Conservation (phyloP, 1,140 invertebrate species). For the Goniozus legneri region DNA sequence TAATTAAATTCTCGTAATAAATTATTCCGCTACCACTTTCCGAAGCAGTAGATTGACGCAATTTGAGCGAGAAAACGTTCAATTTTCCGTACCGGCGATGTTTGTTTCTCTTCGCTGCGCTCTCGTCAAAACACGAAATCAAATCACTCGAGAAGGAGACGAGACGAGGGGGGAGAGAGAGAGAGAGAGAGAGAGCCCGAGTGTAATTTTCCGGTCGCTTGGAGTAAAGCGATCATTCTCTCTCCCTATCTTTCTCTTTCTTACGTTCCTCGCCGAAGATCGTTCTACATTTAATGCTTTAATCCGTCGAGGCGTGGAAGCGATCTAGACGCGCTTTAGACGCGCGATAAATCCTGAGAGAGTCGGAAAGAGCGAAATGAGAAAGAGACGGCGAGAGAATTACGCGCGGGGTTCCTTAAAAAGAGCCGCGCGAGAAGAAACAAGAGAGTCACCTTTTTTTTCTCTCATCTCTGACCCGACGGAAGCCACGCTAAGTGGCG, state of each 20-base stretch:
- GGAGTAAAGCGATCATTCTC: too few relatives aligned
- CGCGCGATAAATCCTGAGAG: constrained; percentile 31
- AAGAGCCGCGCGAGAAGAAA: constrained; percentile 30
- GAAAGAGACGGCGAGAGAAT: constrained; percentile 3
- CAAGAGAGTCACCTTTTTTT: constrained; percentile 20
- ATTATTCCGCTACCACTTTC: too few relatives aligned
- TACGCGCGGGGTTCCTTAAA: too few relatives aligned
- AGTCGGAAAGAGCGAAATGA: constrained; percentile 7
- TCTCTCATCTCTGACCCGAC: too few relatives aligned
- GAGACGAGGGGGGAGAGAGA: not conserved
- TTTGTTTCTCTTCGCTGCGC: too few relatives aligned
- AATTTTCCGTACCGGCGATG: too few relatives aligned
- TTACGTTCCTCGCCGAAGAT: not conserved
- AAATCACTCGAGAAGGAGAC: too few relatives aligned
- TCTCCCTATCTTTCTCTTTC: not conserved
- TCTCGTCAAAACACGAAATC: too few relatives aligned
- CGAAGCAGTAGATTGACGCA: too few relatives aligned
- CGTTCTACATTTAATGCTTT: constrained; percentile 25
- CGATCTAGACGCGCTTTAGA: constrained; percentile 39
- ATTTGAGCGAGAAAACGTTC: too few relatives aligned
- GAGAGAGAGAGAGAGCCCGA: not conserved
- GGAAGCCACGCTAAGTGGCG: constrained; percentile 33
- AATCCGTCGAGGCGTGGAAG: constrained; percentile 20
- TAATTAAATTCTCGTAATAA: too few relatives aligned
- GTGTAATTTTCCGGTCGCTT: constrained; percentile 20